These are phyloP conservation scores for Manduca sexta DNA, from an alignment of 1,140 invertebrate genomes.

Conservation along the genomic window DNA sequence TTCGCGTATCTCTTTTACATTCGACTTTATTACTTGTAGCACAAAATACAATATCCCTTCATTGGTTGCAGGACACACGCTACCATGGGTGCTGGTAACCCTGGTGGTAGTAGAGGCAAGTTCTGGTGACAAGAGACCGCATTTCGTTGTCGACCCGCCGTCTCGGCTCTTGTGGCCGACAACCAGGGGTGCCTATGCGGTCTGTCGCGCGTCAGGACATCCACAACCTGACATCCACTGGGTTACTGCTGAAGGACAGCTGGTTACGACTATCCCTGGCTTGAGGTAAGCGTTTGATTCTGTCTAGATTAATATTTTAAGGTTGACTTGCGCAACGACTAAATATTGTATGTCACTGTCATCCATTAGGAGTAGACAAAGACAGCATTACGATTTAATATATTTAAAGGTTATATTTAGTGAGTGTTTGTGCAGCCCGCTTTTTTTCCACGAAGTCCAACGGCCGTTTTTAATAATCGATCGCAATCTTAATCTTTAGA, in stretches of 20 bases:
- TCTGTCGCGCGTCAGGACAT: constrained; percentile 50
- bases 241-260: constrained; percentile 59
- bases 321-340: no score
- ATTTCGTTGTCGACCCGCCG: constrained; percentile 53
- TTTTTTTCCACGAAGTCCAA: no score
- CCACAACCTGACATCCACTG: constrained; percentile 58
- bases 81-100: constrained; percentile 40
- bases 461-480: no score
- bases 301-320: not conserved
- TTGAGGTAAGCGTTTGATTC: constrained; percentile 34
- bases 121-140: constrained; percentile 51
- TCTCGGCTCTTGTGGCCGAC: constrained; percentile 56
- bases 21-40: no score
- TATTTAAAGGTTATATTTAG: no score
- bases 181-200: constrained; percentile 47
- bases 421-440: no score
- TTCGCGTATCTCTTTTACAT: no score
- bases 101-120: constrained; percentile 38
- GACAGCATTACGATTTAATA: no score
- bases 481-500: no score
- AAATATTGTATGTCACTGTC: no score
- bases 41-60: no score
- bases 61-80: constrained; percentile 20
- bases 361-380: no score
- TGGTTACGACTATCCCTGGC: constrained; percentile 57